Evolutionary conservation across 92 coral and sea anemone genomes (phyloP), one percentile per base, ranked within the genome.

Genomic region (Parazoanthus darwini): DNA sequence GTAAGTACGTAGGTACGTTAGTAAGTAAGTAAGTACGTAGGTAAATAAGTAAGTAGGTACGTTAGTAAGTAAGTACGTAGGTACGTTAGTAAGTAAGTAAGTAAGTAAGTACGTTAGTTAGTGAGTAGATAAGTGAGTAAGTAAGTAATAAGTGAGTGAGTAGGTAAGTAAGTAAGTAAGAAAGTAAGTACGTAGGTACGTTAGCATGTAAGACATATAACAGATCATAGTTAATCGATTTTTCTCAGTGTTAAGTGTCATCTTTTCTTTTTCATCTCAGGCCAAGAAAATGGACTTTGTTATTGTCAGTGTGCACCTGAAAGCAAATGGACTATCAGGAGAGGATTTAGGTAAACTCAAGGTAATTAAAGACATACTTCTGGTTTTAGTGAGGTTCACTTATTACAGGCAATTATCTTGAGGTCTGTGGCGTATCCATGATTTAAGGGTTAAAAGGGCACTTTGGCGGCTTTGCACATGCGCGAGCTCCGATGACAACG

Each of bases 231-330:
- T 59, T 59, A 20, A 20, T 59, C 67, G 22, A 16, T 4, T 59
- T 59, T 63, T 63, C 58, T 51, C 58, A 51, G 11, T 8, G 58
- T 4, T 26, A 29, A 44, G 3, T 35, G 11, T 59, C 23, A 23
- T 22, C 2, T 10, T 39, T 20, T 22, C 36, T 74, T 33, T 74
- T 11, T 7, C 50, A 20, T 50, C 23, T 66, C 68, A 96, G 98
- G 94, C 94, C 54, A 88, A 90, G 79, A 88, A 92, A 66, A 90
- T 96, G 78, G 98, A 96, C 77, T 96, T 96, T 90, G 94, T 96
- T 65, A 88, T 94, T 37, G 93, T 94, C 73, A 96, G 98, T 82
- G 98, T 94, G 23, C 98, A 96, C 72, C 86, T 96, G 58, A 96
- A 96, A 88, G 98, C 98, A 43, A 88, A 98, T 77, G 98, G 98